Conservation (phyloP, 2,797 vertebrate genomes). For the Leuciscus waleckii region DNA sequence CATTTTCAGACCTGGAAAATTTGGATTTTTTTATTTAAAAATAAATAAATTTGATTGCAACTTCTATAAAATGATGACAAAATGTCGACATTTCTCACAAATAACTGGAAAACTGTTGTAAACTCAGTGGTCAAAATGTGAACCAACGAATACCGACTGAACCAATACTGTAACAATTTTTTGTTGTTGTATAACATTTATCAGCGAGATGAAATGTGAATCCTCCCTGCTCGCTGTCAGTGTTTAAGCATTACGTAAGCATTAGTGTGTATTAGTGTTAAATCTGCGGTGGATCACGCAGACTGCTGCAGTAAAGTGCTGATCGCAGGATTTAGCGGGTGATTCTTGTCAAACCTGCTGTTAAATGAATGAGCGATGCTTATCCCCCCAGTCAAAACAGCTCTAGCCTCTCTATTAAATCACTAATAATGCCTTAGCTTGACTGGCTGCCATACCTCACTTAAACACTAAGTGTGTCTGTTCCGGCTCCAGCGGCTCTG, state of each 20-base stretch:
- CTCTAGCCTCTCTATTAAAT: slow-evolving; percentile 67
- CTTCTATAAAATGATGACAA: no score
- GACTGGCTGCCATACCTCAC: slow-evolving; percentile 58
- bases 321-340: slow-evolving; percentile 33
- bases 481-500: slow-evolving; percentile 50
- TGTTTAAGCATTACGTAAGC: neutral
- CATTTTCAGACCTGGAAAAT: neutral
- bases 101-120: neutral
- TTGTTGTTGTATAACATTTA: neutral
- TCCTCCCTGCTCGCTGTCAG: neutral
- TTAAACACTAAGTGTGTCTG: slow-evolving; percentile 31
- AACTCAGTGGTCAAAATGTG: neutral
- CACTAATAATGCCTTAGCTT: slow-evolving; percentile 54
- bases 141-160: neutral
- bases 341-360: slow-evolving; percentile 46
- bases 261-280: slow-evolving; percentile 39
- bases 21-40: neutral
- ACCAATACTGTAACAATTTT: no score
- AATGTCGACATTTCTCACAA: neutral
- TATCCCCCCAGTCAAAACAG: slow-evolving; percentile 68
- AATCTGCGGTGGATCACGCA: slow-evolving; percentile 33
- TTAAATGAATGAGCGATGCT: slow-evolving; percentile 57
- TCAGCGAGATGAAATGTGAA: neutral
- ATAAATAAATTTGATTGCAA: neutral
- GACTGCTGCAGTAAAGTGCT: slow-evolving; percentile 38